phyloP scores from a whole-genome alignment of 2,113 vertebrate species.

The Copsychus sechellarum region DNA sequence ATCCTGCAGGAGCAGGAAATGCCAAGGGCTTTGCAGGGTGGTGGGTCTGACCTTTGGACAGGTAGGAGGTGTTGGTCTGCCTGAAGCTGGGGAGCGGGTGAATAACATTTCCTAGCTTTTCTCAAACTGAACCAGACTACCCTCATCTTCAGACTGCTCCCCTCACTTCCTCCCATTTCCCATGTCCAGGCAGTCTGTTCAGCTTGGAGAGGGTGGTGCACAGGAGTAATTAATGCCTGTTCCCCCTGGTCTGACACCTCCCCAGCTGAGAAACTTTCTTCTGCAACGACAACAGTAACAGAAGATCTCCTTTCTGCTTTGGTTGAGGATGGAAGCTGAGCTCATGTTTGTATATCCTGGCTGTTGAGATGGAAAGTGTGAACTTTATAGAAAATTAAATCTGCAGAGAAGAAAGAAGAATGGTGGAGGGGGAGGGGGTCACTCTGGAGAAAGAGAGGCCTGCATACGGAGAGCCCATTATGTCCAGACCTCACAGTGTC shows the following conservation, averaged over 20 bases:
- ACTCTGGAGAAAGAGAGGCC: constrained; percentile 55
- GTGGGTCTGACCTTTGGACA: background rate
- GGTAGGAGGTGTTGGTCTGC: background rate
- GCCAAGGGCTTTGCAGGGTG: background rate
- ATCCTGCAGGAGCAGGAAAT: background rate
- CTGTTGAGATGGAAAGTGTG: constrained; percentile 76
- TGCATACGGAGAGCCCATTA: constrained; percentile 80
- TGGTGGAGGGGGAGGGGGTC: background rate
- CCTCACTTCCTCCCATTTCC: background rate
- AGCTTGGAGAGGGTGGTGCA: background rate
- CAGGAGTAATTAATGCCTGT: background rate
- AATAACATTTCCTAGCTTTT: background rate
- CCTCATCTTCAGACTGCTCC: background rate
- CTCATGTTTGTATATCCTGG: constrained; percentile 74
- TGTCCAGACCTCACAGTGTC: constrained; percentile 68
- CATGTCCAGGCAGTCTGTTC: background rate
- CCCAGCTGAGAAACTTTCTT: background rate
- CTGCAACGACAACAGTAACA: background rate
- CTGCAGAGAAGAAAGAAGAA: constrained; percentile 52
- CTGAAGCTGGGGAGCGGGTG: background rate
- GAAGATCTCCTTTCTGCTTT: constrained; percentile 44
- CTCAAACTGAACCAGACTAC: background rate
- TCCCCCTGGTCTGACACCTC: background rate
- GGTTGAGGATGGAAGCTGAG: constrained; percentile 66
- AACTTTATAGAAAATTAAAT: constrained; percentile 73